Evolutionary conservation across 2,113 vertebrate genomes (phyloP), one percentile per base, ranked within the genome.

Genomic region (Gila orcuttii): DNA sequence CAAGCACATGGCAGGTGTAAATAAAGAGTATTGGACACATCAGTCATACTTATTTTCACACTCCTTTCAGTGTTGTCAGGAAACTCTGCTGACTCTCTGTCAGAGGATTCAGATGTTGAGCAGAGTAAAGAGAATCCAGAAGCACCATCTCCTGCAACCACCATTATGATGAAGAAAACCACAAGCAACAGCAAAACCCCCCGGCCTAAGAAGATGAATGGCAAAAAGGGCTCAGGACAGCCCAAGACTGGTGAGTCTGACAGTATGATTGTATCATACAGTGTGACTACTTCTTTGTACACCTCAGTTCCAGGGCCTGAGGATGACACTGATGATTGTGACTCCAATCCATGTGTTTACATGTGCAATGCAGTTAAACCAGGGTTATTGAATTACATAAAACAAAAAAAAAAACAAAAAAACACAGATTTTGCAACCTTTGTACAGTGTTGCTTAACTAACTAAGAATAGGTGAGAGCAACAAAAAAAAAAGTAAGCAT

Each of bases 1-100:
- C 13, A 8, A 47, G 12, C 12, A 75, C 13, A 31, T 47, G 42
- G 1, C 31, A 25, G 77, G 21, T 79, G 10, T 39, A 59, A 60
- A 42, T 79, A 17, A 47, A 64, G 17, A 47, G 62, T 21, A n/a
- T 52, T 52, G 6, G 21, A 69, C 39, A 36, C 15, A 59, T 33
- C 75, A 36, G 39, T 52, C 36, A 17, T 33, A 39, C 39, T 66
- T 47, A 66, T 33, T 82, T 9, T 81, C 17, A 64, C 47, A 71
- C 55, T 42, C 23, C 83, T 12, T 74, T 50, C 88, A 95, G 94
- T 96, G n/a, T 93, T 96, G 94, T 96, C 95, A 15, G 94, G 93
- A 85, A 96, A 95, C 92, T 95, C 95, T 36, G 95, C 93, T 12
- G 94, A 95, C 91, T 95, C 95, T 0, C 93, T 90, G 88, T 95